These are phyloP conservation scores for Amphiprion clarkii DNA, from an alignment of 2,797 vertebrate genomes.

Conservation along the genomic window DNA sequence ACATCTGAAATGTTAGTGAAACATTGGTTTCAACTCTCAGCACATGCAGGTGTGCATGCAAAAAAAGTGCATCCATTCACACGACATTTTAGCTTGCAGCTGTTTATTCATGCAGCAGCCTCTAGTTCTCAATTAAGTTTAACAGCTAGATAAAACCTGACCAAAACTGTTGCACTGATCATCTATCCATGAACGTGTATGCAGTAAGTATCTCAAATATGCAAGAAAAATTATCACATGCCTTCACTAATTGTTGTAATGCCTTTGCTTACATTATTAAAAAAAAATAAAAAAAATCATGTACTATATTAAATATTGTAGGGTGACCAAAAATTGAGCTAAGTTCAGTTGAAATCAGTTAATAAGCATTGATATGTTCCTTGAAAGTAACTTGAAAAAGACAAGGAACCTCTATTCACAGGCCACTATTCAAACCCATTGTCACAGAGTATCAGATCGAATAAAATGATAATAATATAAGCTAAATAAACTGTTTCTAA, in stretches of 20 bases:
- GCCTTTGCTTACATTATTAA: no score
- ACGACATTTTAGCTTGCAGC: background rate
- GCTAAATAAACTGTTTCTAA: background rate
- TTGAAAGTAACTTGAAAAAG: background rate
- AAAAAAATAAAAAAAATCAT: no score
- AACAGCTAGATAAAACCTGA: background rate
- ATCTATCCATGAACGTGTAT: background rate
- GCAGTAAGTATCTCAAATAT: background rate
- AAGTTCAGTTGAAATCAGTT: no score
- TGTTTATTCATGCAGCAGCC: slow-evolving; percentile 2
- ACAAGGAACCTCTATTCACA: background rate
- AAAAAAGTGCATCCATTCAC: background rate
- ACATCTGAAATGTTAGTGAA: slow-evolving; percentile 13
- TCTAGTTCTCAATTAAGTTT: background rate
- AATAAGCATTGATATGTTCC: background rate
- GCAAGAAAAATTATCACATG: background rate
- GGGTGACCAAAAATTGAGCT: background rate
- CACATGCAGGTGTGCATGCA: background rate
- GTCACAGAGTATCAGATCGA: no score
- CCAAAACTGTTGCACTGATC: background rate
- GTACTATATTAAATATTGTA: background rate
- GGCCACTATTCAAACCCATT: background rate
- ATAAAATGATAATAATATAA: no score
- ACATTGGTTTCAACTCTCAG: slow-evolving; percentile 1
- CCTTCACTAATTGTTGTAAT: background rate